These are phyloP conservation scores for Calliphora vicina DNA, from an alignment of 1,140 invertebrate species.

Conservation along the genomic window DNA sequence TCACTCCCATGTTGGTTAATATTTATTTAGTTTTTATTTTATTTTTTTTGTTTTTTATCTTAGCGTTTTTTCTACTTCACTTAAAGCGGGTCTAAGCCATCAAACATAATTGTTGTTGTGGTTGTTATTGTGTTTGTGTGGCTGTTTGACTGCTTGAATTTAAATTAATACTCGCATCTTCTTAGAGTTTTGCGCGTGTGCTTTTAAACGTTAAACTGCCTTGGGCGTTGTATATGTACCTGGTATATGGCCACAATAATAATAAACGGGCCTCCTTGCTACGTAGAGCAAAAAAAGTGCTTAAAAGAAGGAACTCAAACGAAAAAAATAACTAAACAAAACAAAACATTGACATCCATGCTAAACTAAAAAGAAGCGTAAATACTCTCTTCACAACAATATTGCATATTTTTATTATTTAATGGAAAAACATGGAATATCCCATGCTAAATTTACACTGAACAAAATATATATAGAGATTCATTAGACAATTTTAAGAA, in stretches of 20 bases:
- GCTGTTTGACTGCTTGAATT: slow-evolving; percentile 27
- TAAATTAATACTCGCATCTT: slow-evolving; percentile 22
- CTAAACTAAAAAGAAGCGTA: background rate
- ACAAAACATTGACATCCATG: background rate
- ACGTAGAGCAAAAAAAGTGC: background rate
- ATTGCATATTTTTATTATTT: no score
- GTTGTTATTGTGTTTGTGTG: background rate
- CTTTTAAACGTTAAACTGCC: slow-evolving; percentile 18
- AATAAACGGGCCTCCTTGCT: background rate
- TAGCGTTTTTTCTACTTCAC: no score
- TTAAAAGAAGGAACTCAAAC: no score
- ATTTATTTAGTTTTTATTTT: background rate
- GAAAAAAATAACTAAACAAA: background rate
- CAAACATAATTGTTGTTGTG: slow-evolving; percentile 12
- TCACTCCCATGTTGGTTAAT: background rate
- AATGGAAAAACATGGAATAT: no score
- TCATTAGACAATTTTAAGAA: no score
- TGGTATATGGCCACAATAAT: background rate
- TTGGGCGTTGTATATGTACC: background rate
- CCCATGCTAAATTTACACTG: no score
- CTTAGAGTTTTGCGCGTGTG: background rate
- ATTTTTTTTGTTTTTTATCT: no score
- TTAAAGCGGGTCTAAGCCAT: slow-evolving; percentile 24
- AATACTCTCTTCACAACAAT: background rate
- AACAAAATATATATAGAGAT: no score